Base-by-base conservation (phyloP, 2,888 invertebrate genomes). In the Miltochrista miniata region DNA sequence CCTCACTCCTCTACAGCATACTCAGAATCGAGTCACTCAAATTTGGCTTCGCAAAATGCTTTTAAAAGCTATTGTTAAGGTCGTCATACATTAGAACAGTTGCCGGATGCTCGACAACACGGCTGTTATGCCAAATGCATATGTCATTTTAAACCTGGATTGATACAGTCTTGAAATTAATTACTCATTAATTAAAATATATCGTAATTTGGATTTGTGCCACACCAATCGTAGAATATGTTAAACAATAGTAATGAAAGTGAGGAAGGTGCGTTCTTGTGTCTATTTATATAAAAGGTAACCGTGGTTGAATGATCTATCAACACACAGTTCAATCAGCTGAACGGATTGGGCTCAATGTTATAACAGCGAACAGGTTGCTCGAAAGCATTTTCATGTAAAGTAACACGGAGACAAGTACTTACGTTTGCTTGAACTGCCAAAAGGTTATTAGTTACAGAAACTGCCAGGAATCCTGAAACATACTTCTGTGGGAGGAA, bases 41-140 rank as follows among this genome's bases (percentile, higher is more conserved):
- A 74, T 72, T 77, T 81, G 68, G 75, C 81, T 68, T 62, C 63
- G 68, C 74, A 55, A 64, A 76, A 68, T 80, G 79, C 81, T 87
- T 89, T 84, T 87, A 90, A 88, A 82, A 68, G 70, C 63, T 71
- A 78, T 74, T 71, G 70, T 62, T 86, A 83, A 87, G 89, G 88
- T 81, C 83, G 74, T 68, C 64, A 74, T 72, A 76, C 75, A 78
- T 74, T 76, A 69, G 62, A 69, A 47, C 48, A 48, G 50, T 62
- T 76, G 75, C 79, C 81, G 79, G 77, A 78, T 75, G 64, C 65
- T 49, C 68, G 5, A 45, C 50, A 46, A 55, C 47, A 58, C 54
- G 59, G 14, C 55, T 66, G 59, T 67, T 66, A 66, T 68, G 79
- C 79, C 79, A 82, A 79, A 59, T 75, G 61, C 72, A 66, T 58